Percentiles rank a stretch among this genome's conserved stretches.
Evolutionary conservation across 2,888 invertebrate genomes (phyloP).

Genomic region (Aplocera efformata): DNA sequence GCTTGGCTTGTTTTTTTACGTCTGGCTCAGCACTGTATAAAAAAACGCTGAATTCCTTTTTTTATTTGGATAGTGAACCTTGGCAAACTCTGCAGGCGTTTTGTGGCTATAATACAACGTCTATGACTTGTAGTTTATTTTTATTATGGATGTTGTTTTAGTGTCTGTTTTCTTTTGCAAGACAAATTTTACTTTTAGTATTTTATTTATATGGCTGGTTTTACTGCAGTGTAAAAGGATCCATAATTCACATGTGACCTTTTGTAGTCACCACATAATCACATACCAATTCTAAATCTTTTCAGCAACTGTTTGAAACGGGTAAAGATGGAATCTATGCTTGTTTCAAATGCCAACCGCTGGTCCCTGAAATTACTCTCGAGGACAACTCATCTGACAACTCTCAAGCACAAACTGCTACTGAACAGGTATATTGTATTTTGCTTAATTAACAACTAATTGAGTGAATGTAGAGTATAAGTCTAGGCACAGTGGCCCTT

Average conservation of each 20-base stretch:
- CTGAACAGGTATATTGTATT: conserved; percentile 51
- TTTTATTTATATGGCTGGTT: too few relatives aligned
- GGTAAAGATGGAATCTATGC: conserved; percentile 68
- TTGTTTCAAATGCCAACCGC: conserved; percentile 73
- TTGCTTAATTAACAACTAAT: too few relatives aligned
- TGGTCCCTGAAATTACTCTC: conserved; percentile 71
- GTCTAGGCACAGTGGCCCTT: too few relatives aligned
- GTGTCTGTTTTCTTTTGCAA: neutral
- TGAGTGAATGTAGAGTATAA: too few relatives aligned
- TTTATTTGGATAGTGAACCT: conserved; percentile 54
- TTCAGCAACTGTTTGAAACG: conserved; percentile 73
- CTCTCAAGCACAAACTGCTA: conserved; percentile 36
- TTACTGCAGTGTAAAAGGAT: too few relatives aligned
- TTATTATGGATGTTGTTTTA: conserved; percentile 3
- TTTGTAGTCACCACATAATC: neutral
- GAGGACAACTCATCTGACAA: conserved; percentile 48
- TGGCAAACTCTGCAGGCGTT: conserved; percentile 42
- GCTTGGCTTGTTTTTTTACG: conserved; percentile 71
- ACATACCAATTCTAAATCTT: conserved; percentile 15
- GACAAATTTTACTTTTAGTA: neutral
- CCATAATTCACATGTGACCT: too few relatives aligned
- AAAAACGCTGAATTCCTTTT: conserved; percentile 59
- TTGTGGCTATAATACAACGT: conserved; percentile 18
- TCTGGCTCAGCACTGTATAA: conserved; percentile 71
- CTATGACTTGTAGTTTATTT: conserved; percentile 13